These are phyloP conservation scores for Myiotriccus ornatus DNA, from an alignment of 2,797 vertebrate species.

Conservation along the genomic window DNA sequence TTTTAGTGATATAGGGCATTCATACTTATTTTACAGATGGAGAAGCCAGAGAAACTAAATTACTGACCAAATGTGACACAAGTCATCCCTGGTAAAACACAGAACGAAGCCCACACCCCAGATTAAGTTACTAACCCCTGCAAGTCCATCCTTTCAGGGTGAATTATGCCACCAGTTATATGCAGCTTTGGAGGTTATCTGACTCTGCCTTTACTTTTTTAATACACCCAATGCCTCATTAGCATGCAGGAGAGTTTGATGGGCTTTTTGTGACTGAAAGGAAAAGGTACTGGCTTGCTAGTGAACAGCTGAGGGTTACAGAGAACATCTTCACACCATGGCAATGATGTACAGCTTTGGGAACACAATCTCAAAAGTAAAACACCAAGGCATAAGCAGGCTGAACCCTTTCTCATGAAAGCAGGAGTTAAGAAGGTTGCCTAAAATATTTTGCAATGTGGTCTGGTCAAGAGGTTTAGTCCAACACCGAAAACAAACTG, in stretches of 20 bases:
- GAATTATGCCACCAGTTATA: background rate
- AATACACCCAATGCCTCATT: background rate
- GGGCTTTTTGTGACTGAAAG: background rate
- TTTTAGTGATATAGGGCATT: background rate
- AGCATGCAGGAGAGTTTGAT: background rate
- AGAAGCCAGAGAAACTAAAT: background rate
- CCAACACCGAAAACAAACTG: background rate
- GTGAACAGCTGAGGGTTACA: background rate
- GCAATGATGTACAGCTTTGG: background rate
- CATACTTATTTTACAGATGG: background rate
- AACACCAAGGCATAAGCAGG: background rate
- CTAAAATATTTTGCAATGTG: background rate
- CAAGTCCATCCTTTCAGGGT: background rate
- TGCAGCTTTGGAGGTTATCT: background rate
- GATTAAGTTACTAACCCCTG: background rate
- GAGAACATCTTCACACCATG: background rate
- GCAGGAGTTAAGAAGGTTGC: background rate
- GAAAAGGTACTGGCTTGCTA: background rate
- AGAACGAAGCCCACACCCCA: background rate
- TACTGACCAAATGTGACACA: background rate
- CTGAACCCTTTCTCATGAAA: background rate
- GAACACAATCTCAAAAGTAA: background rate
- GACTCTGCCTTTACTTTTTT: background rate
- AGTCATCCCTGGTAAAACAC: background rate
- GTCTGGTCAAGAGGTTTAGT: background rate